phyloP scores from a whole-genome alignment of 2,888 invertebrate genomes.

The Quadroppia sp. region DNA sequence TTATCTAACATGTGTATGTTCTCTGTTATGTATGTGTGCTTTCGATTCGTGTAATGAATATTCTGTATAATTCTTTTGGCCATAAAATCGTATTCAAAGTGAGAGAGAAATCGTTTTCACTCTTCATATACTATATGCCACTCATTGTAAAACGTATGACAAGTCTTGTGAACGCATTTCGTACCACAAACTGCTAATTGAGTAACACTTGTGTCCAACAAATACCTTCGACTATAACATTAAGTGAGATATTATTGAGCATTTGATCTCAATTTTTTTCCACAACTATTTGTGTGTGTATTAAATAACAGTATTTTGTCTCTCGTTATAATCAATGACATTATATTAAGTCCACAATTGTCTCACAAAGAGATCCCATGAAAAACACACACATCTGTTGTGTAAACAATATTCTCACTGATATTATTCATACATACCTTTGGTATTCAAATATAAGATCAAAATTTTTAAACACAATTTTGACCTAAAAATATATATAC shows the following conservation, averaged over 20 bases:
- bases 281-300: no score
- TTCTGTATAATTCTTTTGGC: neutral
- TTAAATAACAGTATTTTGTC: no score
- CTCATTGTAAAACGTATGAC: neutral
- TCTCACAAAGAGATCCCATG: no score
- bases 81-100: neutral
- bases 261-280: no score
- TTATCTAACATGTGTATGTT: neutral
- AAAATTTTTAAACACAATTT: no score
- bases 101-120: neutral
- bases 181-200: conserved; percentile 3
- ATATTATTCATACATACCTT: neutral
- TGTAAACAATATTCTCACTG: conserved; percentile 21
- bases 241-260: neutral
- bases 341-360: no score
- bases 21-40: neutral
- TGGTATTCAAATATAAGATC: no score
- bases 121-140: neutral
- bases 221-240: neutral
- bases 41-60: neutral
- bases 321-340: no score
- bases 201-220: neutral
- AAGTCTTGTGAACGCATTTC: neutral
- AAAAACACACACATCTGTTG: conserved; percentile 2
- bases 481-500: no score